Percentiles rank a stretch among this genome's conserved stretches.
phyloP scores from a whole-genome alignment of 2,888 invertebrate genomes.

The Leptinotarsa juncta region DNA sequence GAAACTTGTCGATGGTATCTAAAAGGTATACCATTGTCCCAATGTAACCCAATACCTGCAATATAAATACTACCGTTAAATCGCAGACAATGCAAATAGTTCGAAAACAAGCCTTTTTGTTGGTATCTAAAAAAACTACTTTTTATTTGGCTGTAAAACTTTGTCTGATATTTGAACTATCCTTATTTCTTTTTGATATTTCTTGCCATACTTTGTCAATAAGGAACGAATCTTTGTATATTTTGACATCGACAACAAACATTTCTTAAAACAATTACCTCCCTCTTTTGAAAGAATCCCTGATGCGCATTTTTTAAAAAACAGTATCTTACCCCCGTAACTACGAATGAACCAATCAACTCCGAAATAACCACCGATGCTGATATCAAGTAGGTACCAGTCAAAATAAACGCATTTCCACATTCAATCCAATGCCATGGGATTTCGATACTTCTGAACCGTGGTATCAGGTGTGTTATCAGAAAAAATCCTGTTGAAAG shows the following conservation, averaged over 20 bases:
- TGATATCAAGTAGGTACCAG: slow-evolving; percentile 34
- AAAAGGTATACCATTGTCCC: slow-evolving; percentile 48
- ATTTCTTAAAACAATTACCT: too few species aligned
- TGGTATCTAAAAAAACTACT: too few species aligned
- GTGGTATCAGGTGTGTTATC: slow-evolving; percentile 38
- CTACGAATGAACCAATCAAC: slow-evolving; percentile 47
- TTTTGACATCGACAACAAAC: too few species aligned
- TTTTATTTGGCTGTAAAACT: too few species aligned
- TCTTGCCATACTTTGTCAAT: too few species aligned
- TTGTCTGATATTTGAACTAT: too few species aligned
- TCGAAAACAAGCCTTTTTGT: too few species aligned
- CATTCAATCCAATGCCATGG: slow-evolving; percentile 51
- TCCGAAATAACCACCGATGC: slow-evolving; percentile 42
- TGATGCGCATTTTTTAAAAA: too few species aligned
- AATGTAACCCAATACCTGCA: slow-evolving; percentile 52
- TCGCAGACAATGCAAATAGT: too few species aligned
- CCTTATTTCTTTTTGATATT: too few species aligned
- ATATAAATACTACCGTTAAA: slow-evolving; percentile 3
- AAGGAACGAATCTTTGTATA: too few species aligned
- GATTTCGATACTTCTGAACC: slow-evolving; percentile 38
- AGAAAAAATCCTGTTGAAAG: slow-evolving; percentile 41
- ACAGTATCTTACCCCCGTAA: slow-evolving; percentile 49
- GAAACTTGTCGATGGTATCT: slow-evolving; percentile 53
- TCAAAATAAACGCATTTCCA: slow-evolving; percentile 38
- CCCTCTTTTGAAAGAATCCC: too few species aligned